phyloP scores from a whole-genome alignment of 2,888 invertebrate genomes.

The Allygus modestus region DNA sequence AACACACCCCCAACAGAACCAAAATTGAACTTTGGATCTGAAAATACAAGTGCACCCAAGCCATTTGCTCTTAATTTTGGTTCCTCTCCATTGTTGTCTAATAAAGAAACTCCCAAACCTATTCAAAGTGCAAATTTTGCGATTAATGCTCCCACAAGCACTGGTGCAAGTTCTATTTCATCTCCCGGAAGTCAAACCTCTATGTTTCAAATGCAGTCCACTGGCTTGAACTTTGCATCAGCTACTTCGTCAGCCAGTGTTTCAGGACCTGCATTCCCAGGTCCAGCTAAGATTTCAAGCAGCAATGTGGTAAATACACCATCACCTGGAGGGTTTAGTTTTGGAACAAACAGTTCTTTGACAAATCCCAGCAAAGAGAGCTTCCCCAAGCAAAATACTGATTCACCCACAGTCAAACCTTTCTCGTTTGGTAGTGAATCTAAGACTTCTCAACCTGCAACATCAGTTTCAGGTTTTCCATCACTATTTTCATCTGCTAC shows the following conservation, averaged over 20 bases:
- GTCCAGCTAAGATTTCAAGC: not conserved
- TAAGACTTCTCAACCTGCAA: not conserved
- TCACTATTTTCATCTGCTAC: not conserved
- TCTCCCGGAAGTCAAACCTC: not conserved
- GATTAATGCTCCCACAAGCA: not conserved
- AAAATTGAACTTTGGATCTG: constrained; percentile 1
- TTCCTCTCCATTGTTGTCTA: not conserved
- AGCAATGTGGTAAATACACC: not conserved
- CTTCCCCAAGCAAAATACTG: not conserved
- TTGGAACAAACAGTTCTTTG: constrained; percentile 17
- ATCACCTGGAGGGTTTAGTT: constrained; percentile 13
- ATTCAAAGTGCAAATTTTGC: not conserved
- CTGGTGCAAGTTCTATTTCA: not conserved
- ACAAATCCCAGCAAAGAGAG: not conserved
- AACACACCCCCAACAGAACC: not conserved
- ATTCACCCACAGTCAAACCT: not conserved
- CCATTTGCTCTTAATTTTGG: not conserved
- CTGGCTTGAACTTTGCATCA: not conserved
- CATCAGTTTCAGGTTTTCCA: constrained; percentile 2
- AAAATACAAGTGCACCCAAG: not conserved
- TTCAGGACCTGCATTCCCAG: not conserved
- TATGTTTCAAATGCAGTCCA: not conserved
- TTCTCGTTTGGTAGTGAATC: constrained; percentile 32
- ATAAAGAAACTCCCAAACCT: not conserved
- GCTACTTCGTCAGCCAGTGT: not conserved